A percentile compares a stretch with the other conserved stretches of the same genome.
Evolutionary conservation across 2,113 vertebrate genomes (phyloP).

Genomic region (Nothobranchius furzeri): DNA sequence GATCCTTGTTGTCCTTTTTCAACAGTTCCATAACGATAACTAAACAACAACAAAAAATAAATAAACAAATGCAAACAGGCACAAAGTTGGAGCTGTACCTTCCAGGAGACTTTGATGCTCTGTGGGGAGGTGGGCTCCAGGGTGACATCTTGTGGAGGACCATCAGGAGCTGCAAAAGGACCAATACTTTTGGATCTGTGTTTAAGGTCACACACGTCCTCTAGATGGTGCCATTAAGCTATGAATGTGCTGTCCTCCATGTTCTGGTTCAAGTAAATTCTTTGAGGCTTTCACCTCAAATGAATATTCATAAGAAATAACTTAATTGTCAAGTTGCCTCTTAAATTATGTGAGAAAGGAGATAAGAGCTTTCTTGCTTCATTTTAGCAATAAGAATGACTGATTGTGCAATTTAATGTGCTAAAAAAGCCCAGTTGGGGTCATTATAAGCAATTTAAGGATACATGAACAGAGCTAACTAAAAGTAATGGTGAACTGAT

Average conservation of each 20-base stretch:
- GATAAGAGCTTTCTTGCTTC: slow-evolving; percentile 37
- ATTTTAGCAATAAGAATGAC: slow-evolving; percentile 48
- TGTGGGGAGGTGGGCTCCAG: slow-evolving; percentile 97
- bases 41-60: background rate
- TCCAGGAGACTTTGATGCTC: slow-evolving; percentile 97
- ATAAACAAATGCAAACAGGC: background rate
- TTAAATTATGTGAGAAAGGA: slow-evolving; percentile 44
- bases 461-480: slow-evolving; percentile 46
- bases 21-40: background rate
- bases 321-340: slow-evolving; percentile 37
- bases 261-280: slow-evolving; percentile 1
- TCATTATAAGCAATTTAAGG: slow-evolving; percentile 45
- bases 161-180: slow-evolving; percentile 88
- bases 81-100: slow-evolving; percentile 78
- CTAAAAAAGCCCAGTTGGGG: slow-evolving; percentile 21
- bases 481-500: slow-evolving; percentile 36
- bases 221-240: slow-evolving; percentile 67
- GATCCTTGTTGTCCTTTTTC: background rate
- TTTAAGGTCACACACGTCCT: slow-evolving; percentile 17
- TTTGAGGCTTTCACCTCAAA: slow-evolving; percentile 14
- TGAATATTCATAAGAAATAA: slow-evolving; percentile 36
- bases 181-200: slow-evolving; percentile 12
- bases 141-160: slow-evolving; percentile 93
- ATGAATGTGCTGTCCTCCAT: background rate
- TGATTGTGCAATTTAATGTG: slow-evolving; percentile 44